These are phyloP conservation scores for Syngnathoides biaculeatus DNA, from an alignment of 2,113 vertebrate species.

Conservation along the genomic window DNA sequence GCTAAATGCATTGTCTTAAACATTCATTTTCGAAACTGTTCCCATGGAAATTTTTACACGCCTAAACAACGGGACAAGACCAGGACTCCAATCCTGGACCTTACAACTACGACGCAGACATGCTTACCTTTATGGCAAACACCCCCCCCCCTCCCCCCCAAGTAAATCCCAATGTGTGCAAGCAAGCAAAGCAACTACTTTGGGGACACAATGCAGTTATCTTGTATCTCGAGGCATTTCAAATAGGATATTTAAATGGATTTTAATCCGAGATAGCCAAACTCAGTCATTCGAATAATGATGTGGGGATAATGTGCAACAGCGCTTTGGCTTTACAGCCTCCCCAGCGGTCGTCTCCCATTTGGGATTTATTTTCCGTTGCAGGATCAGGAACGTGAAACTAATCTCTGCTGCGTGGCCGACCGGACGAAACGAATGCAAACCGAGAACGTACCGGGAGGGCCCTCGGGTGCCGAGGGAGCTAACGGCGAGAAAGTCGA, in stretches of 20 bases:
- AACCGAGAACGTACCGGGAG: conserved; percentile 15
- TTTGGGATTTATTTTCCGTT: conserved; percentile 36
- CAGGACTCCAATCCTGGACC: no score
- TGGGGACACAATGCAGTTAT: not conserved
- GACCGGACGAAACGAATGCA: conserved; percentile 12
- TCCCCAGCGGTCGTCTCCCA: conserved; percentile 15
- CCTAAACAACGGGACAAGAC: no score
- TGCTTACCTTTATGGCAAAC: no score
- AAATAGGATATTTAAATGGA: conserved; percentile 37
- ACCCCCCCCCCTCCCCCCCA: no score
- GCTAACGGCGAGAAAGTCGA: not conserved
- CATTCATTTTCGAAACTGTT: no score
- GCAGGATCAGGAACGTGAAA: conserved; percentile 24
- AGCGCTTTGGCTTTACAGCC: conserved; percentile 22
- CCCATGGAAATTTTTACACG: no score
- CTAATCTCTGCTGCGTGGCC: conserved; percentile 38
- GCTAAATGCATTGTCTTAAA: no score
- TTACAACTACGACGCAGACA: no score
- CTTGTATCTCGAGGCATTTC: not conserved
- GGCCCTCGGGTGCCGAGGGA: conserved; percentile 4
- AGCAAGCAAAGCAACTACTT: not conserved
- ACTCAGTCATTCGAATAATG: conserved; percentile 48
- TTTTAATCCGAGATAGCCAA: conserved; percentile 39
- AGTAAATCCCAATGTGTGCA: not conserved
- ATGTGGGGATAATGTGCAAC: conserved; percentile 29